Base-by-base conservation (phyloP, 2,797 vertebrate genomes). In the Tinamus major region DNA sequence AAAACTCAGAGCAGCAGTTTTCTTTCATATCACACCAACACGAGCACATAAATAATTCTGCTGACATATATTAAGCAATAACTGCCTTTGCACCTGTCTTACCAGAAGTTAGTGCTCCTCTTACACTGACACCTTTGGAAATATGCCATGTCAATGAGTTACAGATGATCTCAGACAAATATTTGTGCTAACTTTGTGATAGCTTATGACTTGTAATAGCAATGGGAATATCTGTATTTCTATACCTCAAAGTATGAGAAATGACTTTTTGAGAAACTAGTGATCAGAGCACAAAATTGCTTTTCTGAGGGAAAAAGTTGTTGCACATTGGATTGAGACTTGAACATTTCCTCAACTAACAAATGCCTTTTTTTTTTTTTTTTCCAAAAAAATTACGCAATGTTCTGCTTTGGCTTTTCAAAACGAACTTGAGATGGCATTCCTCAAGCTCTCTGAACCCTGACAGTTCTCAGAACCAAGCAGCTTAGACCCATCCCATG, bases 331-430 rank as follows among this genome's bases (percentile, higher is more conserved):
- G 72, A 72, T 89, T 77, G 75, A 81, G 16, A 42, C 51, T 87
- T 49, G 31, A 76, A 8, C 2, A 11, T 59, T 78, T 94, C 7
- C 83, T 69, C 84, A 72, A 62, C 87, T 35, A 72, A 64, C 46
- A 53, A 61, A 67, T 1, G 7, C 44, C 20, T 46, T 46, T 49
- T 49, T 49, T 24, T 49, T 13, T 49, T 56, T 96, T 42, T 88
- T 93, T 86, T 79, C 77, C 23, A 12, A 86, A 53, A 84, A 85
- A 92, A 4, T 62, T 88, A 92, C 2, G 51, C 65, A 94, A 82
- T 88, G 74, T 41, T 92, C 65, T 68, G 10, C 74, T 79, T 44
- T 64, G 74, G 27, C 31, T 94, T 93, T 89, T 96, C 78, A 90
- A 95, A 96, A 94, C 51, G 90, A 91, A 37, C 59, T 76, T 2